Conservation (phyloP, 2,113 vertebrate species). For the Macquaria ambigua region DNA sequence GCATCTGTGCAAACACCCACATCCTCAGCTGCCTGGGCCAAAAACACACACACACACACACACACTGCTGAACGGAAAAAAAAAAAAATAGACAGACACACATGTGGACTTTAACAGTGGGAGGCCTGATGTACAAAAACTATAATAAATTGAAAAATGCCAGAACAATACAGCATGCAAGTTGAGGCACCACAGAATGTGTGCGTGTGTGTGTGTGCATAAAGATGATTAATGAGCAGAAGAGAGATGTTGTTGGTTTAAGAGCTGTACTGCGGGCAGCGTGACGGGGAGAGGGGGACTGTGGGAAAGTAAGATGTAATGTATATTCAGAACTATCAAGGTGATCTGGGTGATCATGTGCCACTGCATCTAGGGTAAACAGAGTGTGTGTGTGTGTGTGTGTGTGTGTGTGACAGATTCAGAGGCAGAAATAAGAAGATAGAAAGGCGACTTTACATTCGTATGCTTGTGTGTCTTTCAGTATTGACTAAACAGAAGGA, state of each 20-base stretch:
- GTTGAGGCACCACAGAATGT: slow-evolving; percentile 26
- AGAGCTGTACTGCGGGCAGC: slow-evolving; percentile 71
- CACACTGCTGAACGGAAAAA: slow-evolving; percentile 2
- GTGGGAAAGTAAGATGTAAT: slow-evolving; percentile 74
- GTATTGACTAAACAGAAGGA: slow-evolving; percentile 30
- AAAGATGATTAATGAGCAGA: slow-evolving; percentile 79
- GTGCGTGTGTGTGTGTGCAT: slow-evolving; percentile 16
- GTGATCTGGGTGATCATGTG: slow-evolving; percentile 43
- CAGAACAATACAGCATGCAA: slow-evolving; percentile 34
- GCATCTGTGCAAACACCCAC: slow-evolving; percentile 83
- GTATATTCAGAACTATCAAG: slow-evolving; percentile 63
- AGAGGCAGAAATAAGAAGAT: neutral
- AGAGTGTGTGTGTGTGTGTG: too few species aligned
- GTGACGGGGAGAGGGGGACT: slow-evolving; percentile 58
- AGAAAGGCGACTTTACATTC: neutral
- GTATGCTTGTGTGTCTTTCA: neutral
- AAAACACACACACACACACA: slow-evolving; percentile 48
- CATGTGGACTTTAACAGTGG: slow-evolving; percentile 32
- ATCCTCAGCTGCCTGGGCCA: slow-evolving; percentile 64
- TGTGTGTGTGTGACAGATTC: slow-evolving; percentile 10
- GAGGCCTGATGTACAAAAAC: slow-evolving; percentile 22
- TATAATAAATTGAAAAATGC: slow-evolving; percentile 26
- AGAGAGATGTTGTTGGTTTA: slow-evolving; percentile 75
- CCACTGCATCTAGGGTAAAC: slow-evolving; percentile 47
- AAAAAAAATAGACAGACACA: slow-evolving; percentile 27